Percentiles rank a stretch among this genome's conserved stretches.
Evolutionary conservation across 2,113 vertebrate genomes (phyloP).

Genomic region (Vireo altiloquus): DNA sequence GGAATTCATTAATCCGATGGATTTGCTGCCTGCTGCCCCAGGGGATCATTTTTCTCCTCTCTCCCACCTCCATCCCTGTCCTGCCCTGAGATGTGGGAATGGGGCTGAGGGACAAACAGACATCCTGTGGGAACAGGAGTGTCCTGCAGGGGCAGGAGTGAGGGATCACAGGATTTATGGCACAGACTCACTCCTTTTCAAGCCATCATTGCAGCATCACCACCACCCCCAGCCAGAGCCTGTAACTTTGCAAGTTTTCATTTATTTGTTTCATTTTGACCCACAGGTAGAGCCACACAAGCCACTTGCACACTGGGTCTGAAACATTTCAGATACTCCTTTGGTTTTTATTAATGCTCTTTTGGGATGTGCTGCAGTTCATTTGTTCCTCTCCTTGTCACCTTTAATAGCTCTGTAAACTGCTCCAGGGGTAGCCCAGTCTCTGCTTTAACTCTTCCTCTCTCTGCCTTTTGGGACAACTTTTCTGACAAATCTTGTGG

Average conservation of each 20-base stretch:
- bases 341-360: neutral
- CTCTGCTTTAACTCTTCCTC: neutral
- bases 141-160: neutral
- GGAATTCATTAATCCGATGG: neutral
- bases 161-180: neutral
- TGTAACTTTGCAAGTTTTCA: neutral
- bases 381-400: neutral
- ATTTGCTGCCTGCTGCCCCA: neutral
- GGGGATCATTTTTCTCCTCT: neutral
- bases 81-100: neutral
- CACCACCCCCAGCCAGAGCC: neutral
- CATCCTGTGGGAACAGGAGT: neutral
- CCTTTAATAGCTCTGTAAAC: neutral
- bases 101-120: neutral
- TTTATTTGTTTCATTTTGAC: neutral
- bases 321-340: neutral
- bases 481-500: constrained; percentile 8
- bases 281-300: neutral
- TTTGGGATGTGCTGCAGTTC: neutral
- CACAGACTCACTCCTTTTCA: accelerated
- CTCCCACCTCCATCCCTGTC: neutral
- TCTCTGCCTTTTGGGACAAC: constrained; percentile 3
- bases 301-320: neutral
- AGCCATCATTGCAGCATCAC: neutral
- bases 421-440: neutral